These are phyloP conservation scores for Cacajao melanocephalus DNA, from an alignment of 2,797 vertebrate species.

Conservation along the genomic window DNA sequence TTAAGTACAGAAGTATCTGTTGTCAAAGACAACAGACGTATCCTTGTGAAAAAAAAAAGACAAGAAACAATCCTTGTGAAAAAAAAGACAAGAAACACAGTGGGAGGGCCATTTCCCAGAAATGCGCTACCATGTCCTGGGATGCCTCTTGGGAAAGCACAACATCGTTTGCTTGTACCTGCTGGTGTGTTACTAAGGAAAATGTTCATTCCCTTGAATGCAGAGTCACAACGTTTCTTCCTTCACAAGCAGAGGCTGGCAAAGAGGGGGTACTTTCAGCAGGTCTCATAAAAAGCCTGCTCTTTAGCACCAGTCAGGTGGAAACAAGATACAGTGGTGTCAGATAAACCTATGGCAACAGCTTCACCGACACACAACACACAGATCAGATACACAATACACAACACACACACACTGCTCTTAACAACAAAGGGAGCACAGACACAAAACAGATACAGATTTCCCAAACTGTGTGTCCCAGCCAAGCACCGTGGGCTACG, in stretches of 20 bases:
- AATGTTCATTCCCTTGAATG: not conserved
- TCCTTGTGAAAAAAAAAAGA: not conserved
- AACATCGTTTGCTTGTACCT: accelerated
- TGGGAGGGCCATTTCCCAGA: not conserved
- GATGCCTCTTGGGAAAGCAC: not conserved
- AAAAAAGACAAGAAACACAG: not conserved
- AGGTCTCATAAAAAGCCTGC: not conserved
- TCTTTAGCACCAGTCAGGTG: not conserved
- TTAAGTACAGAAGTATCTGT: not conserved
- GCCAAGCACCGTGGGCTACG: not conserved
- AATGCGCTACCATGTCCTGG: no score
- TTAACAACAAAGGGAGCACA: not conserved
- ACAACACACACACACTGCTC: not conserved
- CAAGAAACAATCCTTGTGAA: not conserved
- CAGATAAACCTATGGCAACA: not conserved
- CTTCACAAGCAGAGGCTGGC: not conserved
- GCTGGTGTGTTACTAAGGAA: not conserved
- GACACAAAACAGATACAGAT: conserved; percentile 35
- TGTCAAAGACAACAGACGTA: not conserved
- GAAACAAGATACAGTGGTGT: not conserved
- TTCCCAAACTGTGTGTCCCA: conserved; percentile 28
- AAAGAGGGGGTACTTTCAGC: not conserved
- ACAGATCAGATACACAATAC: not conserved
- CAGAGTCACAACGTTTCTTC: not conserved
- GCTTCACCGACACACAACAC: not conserved